Conservation (phyloP, 2,888 invertebrate genomes). For the Alviniconcha strummeri region DNA sequence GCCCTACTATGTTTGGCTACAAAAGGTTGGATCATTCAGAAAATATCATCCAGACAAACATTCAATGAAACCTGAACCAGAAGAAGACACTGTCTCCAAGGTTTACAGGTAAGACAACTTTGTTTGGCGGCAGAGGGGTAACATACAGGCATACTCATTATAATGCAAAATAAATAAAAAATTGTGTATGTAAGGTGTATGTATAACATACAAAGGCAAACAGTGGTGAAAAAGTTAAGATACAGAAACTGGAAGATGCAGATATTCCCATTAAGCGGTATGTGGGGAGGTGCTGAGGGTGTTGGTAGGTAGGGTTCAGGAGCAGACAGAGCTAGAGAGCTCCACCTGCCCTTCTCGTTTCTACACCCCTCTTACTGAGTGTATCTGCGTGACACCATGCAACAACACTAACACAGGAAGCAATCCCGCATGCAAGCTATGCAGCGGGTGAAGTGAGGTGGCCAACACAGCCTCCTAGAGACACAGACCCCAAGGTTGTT, state of each 20-base stretch:
- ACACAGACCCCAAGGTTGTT: neutral
- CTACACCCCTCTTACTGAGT: neutral
- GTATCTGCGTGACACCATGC: neutral
- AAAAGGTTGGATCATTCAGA: too few species aligned
- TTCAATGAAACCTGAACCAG: too few species aligned
- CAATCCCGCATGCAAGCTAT: neutral
- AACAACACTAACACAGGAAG: neutral
- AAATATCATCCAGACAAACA: too few species aligned
- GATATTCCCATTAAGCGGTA: neutral
- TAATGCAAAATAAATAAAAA: neutral
- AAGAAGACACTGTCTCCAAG: too few species aligned
- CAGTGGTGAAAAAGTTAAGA: neutral
- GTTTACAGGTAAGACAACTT: too few species aligned
- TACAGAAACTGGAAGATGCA: neutral
- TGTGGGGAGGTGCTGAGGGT: too few species aligned
- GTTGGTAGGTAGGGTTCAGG: too few species aligned
- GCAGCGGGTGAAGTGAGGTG: neutral
- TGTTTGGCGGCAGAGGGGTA: too few species aligned
- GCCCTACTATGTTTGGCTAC: too few species aligned
- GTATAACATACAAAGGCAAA: neutral
- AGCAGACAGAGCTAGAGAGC: too few species aligned
- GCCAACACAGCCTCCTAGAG: neutral
- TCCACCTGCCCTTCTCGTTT: too few species aligned
- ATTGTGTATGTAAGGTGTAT: neutral
- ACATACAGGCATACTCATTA: neutral